A percentile compares a stretch with the other conserved stretches of the same genome.
phyloP scores from a whole-genome alignment of 2,888 invertebrate genomes.

The Sepiola atlantica region DNA sequence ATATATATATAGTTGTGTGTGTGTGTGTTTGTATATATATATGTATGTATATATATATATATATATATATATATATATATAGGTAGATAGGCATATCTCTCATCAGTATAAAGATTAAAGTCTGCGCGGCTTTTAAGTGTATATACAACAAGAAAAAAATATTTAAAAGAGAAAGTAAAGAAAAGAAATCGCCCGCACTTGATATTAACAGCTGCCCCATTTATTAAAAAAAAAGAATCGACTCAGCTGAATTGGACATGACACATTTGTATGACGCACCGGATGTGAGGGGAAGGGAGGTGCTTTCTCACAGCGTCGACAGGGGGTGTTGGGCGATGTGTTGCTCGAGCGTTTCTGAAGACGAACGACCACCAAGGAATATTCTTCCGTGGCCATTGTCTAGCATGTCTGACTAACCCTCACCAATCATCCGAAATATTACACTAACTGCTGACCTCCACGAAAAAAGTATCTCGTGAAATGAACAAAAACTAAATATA shows the following conservation, averaged over 20 bases:
- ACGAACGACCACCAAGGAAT: neutral
- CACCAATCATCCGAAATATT: slow-evolving; percentile 32
- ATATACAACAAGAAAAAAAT: neutral
- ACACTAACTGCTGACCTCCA: neutral
- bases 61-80: too few relatives aligned
- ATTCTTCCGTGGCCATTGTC: neutral
- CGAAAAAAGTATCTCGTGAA: neutral
- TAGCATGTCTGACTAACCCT: neutral
- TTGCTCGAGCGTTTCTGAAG: neutral
- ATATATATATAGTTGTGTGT: too few relatives aligned
- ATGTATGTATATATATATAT: too few relatives aligned
- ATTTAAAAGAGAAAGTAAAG: neutral
- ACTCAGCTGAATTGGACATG: neutral
- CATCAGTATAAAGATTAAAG: too few relatives aligned
- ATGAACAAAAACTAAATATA: neutral
- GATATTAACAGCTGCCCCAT: neutral
- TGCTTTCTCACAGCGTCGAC: neutral
- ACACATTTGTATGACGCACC: neutral
- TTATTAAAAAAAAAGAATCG: neutral
- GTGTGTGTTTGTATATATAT: too few relatives aligned
- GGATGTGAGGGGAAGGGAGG: neutral
- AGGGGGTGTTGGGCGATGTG: neutral
- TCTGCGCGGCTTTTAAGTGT: too few relatives aligned
- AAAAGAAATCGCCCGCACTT: neutral
- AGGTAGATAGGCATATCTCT: too few relatives aligned